These are phyloP conservation scores for Drosophila macrospina DNA, from an alignment of 2,888 invertebrate genomes.

Conservation along the genomic window DNA sequence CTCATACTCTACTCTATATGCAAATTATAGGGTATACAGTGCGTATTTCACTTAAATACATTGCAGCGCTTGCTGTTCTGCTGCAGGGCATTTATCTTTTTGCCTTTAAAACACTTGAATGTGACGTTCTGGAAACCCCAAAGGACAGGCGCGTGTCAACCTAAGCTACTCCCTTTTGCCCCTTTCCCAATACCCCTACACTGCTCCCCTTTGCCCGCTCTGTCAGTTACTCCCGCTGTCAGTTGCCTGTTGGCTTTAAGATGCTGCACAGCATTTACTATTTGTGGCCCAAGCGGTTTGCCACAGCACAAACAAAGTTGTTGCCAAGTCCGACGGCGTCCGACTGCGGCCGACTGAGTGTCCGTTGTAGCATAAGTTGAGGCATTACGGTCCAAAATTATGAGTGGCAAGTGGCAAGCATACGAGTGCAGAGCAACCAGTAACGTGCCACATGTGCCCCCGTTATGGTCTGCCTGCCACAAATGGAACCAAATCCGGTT, in stretches of 20 bases:
- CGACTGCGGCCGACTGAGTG: background rate
- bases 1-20: background rate
- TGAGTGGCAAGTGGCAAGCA: slow-evolving; percentile 17
- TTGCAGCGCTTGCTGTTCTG: background rate
- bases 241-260: slow-evolving; percentile 7
- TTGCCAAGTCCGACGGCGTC: background rate
- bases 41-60: slow-evolving; percentile 1
- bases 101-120: slow-evolving; percentile 23
- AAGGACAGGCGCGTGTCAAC: no score
- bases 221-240: background rate
- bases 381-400: slow-evolving; percentile 27
- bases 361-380: slow-evolving; percentile 21
- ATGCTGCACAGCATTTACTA: background rate
- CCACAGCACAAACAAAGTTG: slow-evolving; percentile 19
- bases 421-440: no score
- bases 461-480: slow-evolving; percentile 15
- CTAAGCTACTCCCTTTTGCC: no score
- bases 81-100: background rate
- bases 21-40: slow-evolving; percentile 9
- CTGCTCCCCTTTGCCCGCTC: background rate
- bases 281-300: slow-evolving; percentile 25
- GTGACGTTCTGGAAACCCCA: slow-evolving; percentile 3
- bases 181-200: background rate
- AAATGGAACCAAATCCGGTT: slow-evolving; percentile 41
- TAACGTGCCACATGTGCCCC: slow-evolving; percentile 1